These are phyloP conservation scores for Xanthia icteritia DNA, from an alignment of 2,888 invertebrate genomes.

Conservation along the genomic window DNA sequence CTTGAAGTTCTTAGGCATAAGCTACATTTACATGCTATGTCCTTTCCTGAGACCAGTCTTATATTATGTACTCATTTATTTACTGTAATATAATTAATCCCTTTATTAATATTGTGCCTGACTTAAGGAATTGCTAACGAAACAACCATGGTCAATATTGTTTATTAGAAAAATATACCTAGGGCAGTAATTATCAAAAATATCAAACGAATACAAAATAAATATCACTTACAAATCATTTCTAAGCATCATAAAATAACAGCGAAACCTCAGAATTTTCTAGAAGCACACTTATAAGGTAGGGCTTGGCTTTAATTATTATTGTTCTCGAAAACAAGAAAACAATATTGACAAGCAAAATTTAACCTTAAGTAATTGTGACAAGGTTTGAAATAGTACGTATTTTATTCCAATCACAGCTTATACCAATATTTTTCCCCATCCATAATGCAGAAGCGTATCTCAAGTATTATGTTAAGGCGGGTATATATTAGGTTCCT, in stretches of 20 bases:
- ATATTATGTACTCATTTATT: not conserved
- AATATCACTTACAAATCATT: slow-evolving; percentile 11
- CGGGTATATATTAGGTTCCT: slow-evolving; percentile 63
- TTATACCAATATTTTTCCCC: slow-evolving; percentile 62
- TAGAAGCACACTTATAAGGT: slow-evolving; percentile 21
- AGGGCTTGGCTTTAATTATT: slow-evolving; percentile 49
- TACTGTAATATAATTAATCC: not conserved
- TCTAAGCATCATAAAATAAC: slow-evolving; percentile 32
- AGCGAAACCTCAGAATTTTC: slow-evolving; percentile 13
- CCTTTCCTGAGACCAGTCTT: not conserved
- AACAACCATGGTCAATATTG: not conserved
- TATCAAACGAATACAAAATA: not conserved
- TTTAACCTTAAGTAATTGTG: slow-evolving; percentile 1
- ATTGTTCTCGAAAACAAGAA: slow-evolving; percentile 45
- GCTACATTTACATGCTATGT: not conserved
- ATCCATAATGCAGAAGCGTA: slow-evolving; percentile 68
- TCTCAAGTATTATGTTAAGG: slow-evolving; percentile 65
- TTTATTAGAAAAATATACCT: slow-evolving; percentile 2
- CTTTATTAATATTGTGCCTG: not conserved
- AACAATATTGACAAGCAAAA: slow-evolving; percentile 27
- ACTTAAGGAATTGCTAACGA: not conserved
- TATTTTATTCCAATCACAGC: slow-evolving; percentile 50
- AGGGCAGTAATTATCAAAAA: not conserved
- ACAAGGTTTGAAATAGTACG: slow-evolving; percentile 35
- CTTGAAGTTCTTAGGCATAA: not conserved